Percentiles rank a stretch among this genome's conserved stretches.
phyloP scores from a whole-genome alignment of 2,797 vertebrate species.

The Halcyon badia region DNA sequence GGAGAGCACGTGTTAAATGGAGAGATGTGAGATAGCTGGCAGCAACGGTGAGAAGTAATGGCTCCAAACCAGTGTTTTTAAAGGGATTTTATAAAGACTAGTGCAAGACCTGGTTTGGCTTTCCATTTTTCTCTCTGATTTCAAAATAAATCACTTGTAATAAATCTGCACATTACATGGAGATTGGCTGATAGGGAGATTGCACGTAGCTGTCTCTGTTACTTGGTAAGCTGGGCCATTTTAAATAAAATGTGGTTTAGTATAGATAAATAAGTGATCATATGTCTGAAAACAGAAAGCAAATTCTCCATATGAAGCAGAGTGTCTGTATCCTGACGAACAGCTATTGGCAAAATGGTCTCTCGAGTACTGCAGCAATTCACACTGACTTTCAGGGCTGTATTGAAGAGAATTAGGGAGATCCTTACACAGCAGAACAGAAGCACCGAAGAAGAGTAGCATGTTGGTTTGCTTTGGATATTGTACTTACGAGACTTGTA shows the following conservation, averaged over 20 bases:
- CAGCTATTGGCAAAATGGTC: neutral
- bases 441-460: neutral
- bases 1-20: neutral
- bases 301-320: neutral
- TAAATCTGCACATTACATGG: neutral
- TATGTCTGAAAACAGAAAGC: neutral
- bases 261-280: fast-evolving
- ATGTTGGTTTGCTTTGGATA: neutral
- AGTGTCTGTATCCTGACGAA: neutral
- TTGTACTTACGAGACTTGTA: neutral
- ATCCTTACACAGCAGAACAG: neutral
- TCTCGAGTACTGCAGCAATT: neutral
- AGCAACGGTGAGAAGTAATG: neutral
- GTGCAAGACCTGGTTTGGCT: neutral
- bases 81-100: neutral
- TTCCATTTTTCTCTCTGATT: neutral
- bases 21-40: neutral
- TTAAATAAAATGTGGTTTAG: neutral
- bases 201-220: neutral
- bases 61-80: neutral
- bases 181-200: neutral
- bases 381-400: neutral
- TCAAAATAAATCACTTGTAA: neutral
- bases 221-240: neutral
- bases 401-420: neutral